Evolutionary conservation across 2,888 invertebrate genomes (phyloP), one percentile per base, ranked within the genome.

Genomic region (Frankliniella fusca): DNA sequence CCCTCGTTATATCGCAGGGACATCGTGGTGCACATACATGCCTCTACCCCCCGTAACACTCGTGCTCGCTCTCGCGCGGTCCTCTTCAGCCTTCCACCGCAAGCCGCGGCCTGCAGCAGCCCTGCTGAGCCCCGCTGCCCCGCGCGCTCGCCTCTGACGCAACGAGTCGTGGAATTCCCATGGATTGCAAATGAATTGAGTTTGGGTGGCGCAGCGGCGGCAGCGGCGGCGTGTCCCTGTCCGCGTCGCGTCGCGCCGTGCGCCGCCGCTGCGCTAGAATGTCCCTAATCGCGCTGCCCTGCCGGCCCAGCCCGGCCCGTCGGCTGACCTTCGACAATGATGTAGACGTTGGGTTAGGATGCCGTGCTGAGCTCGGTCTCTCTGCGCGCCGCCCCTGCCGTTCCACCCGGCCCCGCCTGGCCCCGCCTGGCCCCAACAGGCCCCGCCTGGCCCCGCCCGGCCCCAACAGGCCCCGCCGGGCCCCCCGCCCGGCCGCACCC

Each of bases 141-240:
- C 23, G 70, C 70, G 70, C 70, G 54, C 3, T n/a, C n/a, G n/a
- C n/a, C 54, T 15, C 18, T 76, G 70, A 27, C 70, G 70, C 70
- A 76, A 76, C 70, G 27, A 27, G 70, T 76, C 70, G 70, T 76
- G 70, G 27, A 76, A 76, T 76, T 76, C 70, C 18, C 61, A 38
- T 76, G 27, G 70, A 76, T 76, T 76, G 70, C 70, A 76, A 76
- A 76, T 76, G 70, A 76, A 76, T 76, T 76, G 70, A 76, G 70
- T 76, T 76, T 76, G 70, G 70, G 70, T 5, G 38, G 38, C 70
- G 27, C 70, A 27, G 70, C 70, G 1, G 1, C 23, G 70, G 70
- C 70, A 3, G 70, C 70, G 23, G n/a, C 54, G 15, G 54, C 15
- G 5, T 7, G 20, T 15, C 12, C 15, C 54, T 15, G 11, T 15